phyloP scores from a whole-genome alignment of 1,140 invertebrate genomes.

The Macrocentrus cingulum region DNA sequence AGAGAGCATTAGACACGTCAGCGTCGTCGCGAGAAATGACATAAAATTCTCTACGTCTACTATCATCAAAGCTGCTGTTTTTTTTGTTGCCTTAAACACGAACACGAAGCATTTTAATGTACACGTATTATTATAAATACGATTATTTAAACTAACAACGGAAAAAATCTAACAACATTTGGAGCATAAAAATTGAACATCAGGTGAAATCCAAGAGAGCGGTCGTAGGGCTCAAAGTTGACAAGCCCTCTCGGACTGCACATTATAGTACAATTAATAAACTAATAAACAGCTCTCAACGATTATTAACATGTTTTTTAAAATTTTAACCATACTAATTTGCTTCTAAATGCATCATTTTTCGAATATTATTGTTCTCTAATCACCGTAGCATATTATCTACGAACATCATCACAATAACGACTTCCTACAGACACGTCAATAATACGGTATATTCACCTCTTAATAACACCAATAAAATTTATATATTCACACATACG shows the following conservation, averaged over 20 bases:
- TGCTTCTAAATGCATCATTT: not conserved
- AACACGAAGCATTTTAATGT: not conserved
- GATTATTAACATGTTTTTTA: not conserved
- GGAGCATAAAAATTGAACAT: not conserved
- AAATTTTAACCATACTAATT: not conserved
- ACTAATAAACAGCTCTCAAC: not conserved
- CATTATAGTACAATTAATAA: conserved; percentile 1
- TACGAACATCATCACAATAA: not conserved
- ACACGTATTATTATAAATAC: not conserved
- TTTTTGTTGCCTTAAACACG: not conserved
- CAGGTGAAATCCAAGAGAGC: conserved; percentile 35
- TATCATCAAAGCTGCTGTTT: conserved; percentile 19
- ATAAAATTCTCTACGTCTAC: conserved; percentile 2
- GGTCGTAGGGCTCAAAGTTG: conserved; percentile 48
- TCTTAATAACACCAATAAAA: not conserved
- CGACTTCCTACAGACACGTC: not conserved
- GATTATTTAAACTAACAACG: not conserved
- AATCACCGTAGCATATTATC: not conserved
- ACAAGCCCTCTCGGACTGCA: conserved; percentile 38
- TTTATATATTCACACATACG: not conserved
- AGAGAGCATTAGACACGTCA: not conserved
- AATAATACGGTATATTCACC: not conserved
- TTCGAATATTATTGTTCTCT: not conserved
- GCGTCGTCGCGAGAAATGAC: not conserved
- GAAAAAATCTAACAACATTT: not conserved